Evolutionary conservation across 2,797 vertebrate species (phyloP).

Genomic region (Pseudochirops cupreus): DNA sequence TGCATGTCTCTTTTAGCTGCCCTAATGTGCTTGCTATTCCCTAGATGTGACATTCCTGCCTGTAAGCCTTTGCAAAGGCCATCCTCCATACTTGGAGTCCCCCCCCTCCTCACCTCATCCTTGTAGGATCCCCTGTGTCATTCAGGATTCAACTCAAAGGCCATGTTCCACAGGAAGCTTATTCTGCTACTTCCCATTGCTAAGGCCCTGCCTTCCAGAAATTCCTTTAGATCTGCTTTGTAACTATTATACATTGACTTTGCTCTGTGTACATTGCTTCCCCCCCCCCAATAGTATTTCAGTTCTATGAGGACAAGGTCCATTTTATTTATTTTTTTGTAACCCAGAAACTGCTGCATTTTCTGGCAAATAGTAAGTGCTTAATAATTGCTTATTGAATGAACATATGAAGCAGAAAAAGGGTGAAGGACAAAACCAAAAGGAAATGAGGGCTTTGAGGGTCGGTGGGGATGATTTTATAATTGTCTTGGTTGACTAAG

Average conservation of each 20-base stretch:
- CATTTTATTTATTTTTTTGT: neutral
- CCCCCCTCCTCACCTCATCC: neutral
- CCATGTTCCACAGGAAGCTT: neutral
- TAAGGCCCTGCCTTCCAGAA: neutral
- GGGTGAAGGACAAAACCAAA: neutral
- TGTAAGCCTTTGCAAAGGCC: no score
- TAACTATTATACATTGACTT: neutral
- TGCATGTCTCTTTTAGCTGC: neutral
- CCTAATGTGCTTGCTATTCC: neutral
- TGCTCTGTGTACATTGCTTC: no score
- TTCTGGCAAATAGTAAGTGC: neutral
- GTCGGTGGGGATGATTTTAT: neutral
- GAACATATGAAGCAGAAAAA: neutral
- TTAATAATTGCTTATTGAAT: neutral
- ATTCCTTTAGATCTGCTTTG: neutral
- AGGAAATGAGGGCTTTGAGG: neutral
- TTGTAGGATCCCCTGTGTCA: neutral
- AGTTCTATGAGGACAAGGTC: neutral
- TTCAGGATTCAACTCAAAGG: neutral
- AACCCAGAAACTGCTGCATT: neutral
- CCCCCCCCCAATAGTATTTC: neutral
- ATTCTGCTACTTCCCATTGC: neutral
- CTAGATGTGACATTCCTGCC: neutral
- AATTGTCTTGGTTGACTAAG: neutral
- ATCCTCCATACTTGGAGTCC: neutral